These are phyloP conservation scores for Vanessa cardui DNA, from an alignment of 2,888 invertebrate species.

Conservation along the genomic window DNA sequence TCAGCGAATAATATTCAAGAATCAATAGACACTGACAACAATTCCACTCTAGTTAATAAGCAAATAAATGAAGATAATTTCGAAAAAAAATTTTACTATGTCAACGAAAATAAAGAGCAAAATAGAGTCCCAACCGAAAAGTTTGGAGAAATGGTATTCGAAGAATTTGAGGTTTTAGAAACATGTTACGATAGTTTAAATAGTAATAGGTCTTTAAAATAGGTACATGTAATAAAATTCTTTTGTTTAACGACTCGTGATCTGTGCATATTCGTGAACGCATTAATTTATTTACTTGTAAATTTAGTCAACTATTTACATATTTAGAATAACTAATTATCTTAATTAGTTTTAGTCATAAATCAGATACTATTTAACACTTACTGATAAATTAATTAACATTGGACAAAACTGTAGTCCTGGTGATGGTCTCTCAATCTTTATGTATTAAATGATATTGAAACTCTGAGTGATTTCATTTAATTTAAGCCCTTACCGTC, in stretches of 20 bases:
- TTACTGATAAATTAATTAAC: slow-evolving; percentile 24
- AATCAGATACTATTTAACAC: slow-evolving; percentile 24
- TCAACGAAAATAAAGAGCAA: slow-evolving; percentile 83
- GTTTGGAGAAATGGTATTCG: slow-evolving; percentile 93
- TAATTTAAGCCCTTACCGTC: slow-evolving; percentile 65
- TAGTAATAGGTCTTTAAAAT: slow-evolving; percentile 78
- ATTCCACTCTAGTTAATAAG: slow-evolving; percentile 47
- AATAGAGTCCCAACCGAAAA: slow-evolving; percentile 83
- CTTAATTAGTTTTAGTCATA: slow-evolving; percentile 27
- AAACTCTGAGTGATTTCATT: slow-evolving; percentile 50
- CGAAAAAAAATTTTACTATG: slow-evolving; percentile 84
- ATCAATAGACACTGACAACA: slow-evolving; percentile 46
- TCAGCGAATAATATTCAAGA: slow-evolving; percentile 19
- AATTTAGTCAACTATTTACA: slow-evolving; percentile 59
- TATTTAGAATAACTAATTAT: slow-evolving; percentile 42
- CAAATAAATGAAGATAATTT: slow-evolving; percentile 62
- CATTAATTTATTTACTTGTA: slow-evolving; percentile 77
- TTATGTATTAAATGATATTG: slow-evolving; percentile 67
- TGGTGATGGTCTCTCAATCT: slow-evolving; percentile 75
- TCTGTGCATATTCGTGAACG: slow-evolving; percentile 71
- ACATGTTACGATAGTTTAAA: slow-evolving; percentile 83
- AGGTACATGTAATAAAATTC: slow-evolving; percentile 52
- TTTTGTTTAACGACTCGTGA: slow-evolving; percentile 70
- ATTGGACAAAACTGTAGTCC: slow-evolving; percentile 52
- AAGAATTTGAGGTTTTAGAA: slow-evolving; percentile 89